These are phyloP conservation scores for Stenodema calcarata DNA, from an alignment of 2,888 invertebrate species.

Conservation along the genomic window DNA sequence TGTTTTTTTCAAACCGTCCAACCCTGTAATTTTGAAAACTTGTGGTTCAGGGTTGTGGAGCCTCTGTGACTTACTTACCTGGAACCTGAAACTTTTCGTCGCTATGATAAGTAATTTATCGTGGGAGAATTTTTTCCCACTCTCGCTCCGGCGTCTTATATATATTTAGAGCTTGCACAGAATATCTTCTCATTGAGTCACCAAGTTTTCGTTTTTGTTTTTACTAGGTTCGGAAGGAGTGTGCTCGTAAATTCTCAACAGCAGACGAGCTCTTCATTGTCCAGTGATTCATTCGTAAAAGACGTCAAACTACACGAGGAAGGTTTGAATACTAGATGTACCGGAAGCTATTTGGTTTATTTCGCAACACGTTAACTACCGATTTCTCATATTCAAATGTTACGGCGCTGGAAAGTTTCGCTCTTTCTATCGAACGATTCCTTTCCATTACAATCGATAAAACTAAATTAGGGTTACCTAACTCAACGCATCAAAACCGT, in stretches of 20 bases:
- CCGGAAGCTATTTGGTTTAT: too few relatives aligned
- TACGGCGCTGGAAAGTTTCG: too few relatives aligned
- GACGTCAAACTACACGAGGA: too few relatives aligned
- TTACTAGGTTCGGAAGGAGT: neutral
- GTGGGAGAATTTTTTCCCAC: neutral
- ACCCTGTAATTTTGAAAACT: neutral
- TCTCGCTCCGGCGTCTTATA: neutral
- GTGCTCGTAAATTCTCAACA: neutral
- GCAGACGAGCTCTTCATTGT: neutral
- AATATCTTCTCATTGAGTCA: neutral
- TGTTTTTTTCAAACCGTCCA: neutral
- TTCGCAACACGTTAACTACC: too few relatives aligned
- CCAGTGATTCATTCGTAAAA: too few relatives aligned
- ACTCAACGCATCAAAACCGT: too few relatives aligned
- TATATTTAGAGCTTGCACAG: neutral
- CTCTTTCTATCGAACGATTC: too few relatives aligned
- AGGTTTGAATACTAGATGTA: too few relatives aligned
- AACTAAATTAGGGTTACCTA: too few relatives aligned
- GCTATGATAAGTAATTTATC: neutral
- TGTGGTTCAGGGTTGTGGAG: neutral
- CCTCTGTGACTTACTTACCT: neutral
- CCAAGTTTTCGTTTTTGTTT: neutral
- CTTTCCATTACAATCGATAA: too few relatives aligned
- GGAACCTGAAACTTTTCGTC: neutral
- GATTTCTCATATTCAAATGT: too few relatives aligned